These are phyloP conservation scores for Norana najaformis DNA, from an alignment of 2,888 invertebrate genomes.

Conservation along the genomic window DNA sequence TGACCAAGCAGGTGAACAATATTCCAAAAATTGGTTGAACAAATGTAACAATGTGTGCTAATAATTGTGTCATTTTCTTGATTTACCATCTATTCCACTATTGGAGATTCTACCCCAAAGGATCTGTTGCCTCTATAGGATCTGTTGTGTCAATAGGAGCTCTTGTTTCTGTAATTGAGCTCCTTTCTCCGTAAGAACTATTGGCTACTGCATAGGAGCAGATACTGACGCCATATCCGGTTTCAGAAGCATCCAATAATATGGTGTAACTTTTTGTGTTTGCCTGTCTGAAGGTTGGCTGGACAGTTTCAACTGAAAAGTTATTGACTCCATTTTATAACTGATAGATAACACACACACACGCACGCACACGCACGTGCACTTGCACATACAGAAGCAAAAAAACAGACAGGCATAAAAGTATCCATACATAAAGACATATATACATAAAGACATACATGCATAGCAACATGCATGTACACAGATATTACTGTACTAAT, in stretches of 20 bases:
- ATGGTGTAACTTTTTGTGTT: background rate
- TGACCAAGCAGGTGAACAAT: too few species aligned
- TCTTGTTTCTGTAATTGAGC: background rate
- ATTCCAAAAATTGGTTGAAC: too few species aligned
- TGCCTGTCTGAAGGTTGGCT: background rate
- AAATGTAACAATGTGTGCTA: too few species aligned
- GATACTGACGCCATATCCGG: background rate
- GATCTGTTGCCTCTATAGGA: background rate
- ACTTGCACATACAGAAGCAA: too few species aligned
- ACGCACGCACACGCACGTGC: too few species aligned
- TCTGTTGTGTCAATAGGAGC: background rate
- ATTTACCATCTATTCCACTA: background rate
- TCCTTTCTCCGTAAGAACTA: background rate
- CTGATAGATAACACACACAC: too few species aligned
- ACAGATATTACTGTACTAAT: background rate
- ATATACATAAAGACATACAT: background rate
- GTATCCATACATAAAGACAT: too few species aligned
- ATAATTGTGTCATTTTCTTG: background rate
- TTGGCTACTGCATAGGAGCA: background rate
- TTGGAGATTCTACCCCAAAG: conserved; percentile 13
- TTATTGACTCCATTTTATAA: background rate
- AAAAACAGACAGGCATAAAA: too few species aligned
- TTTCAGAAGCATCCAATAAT: conserved; percentile 1
- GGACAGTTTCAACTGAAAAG: background rate
- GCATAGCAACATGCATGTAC: background rate